Conservation (phyloP, 2,888 invertebrate genomes). For the Cordylochernes scorpioides region DNA sequence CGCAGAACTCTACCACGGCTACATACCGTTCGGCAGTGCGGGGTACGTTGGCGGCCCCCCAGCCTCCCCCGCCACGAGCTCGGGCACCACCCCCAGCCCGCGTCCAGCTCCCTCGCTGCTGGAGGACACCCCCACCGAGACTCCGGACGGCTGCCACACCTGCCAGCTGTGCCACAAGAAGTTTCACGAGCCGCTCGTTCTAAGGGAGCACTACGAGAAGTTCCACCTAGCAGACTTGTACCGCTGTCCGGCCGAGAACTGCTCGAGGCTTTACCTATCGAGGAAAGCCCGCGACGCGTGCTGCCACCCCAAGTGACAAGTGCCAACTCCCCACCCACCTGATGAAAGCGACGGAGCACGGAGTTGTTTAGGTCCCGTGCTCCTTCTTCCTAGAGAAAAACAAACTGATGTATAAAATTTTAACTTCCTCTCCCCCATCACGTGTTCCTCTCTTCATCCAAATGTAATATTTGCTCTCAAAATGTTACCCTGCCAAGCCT, state of each 20-base stretch:
- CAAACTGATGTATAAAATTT: too few relatives aligned
- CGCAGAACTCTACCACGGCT: slow-evolving; percentile 11
- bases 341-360: too few relatives aligned
- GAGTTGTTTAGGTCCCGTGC: too few relatives aligned
- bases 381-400: too few relatives aligned
- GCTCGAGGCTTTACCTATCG: slow-evolving; percentile 48
- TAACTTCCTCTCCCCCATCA: too few relatives aligned
- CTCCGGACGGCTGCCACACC: slow-evolving; percentile 36
- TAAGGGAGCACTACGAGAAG: slow-evolving; percentile 44
- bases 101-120: slow-evolving; percentile 18
- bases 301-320: too few relatives aligned
- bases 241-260: slow-evolving; percentile 44
- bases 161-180: slow-evolving; percentile 40
- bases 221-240: slow-evolving; percentile 39
- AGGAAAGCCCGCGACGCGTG: slow-evolving; percentile 46
- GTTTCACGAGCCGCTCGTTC: slow-evolving; percentile 33
- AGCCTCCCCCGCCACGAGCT: slow-evolving; percentile 4
- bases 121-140: slow-evolving; percentile 33
- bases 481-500: too few relatives aligned
- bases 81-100: slow-evolving; percentile 6
- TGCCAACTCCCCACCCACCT: too few relatives aligned
- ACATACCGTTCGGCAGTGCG: slow-evolving; percentile 8
- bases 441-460: too few relatives aligned
- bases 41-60: slow-evolving; percentile 5
- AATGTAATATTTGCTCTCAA: too few relatives aligned